Base-by-base conservation (phyloP, 2,888 invertebrate species). In the Noctua pronuba region DNA sequence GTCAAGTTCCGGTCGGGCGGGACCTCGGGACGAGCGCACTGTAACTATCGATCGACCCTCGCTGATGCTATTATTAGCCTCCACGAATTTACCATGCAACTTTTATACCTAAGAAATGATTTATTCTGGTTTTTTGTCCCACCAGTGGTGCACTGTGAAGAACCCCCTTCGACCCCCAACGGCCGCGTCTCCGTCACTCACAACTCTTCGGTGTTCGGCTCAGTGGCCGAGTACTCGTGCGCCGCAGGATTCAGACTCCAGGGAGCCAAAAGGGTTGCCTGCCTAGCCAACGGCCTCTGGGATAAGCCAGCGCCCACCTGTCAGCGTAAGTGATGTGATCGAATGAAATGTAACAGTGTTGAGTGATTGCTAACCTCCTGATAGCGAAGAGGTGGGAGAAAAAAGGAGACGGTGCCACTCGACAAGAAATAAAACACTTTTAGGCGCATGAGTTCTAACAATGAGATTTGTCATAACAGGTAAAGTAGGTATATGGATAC, bases 211-310 rank as follows among this genome's bases (percentile, higher is more conserved):
- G 93, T 96, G 4, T 98, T 97, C 88, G 98, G 98, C 62, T 97
- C 98, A 0, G 96, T 97, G 62, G 98, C 98, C 1, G 98, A 98
- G 90, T 99, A 98, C 92, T 96, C 97, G 11, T 99, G 99, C 91
- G 97, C 97, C 2, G 95, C 97, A 28, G 98, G 98, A 0, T 98
- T 97, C 93, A 97, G 96, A 80, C 94, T 99, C 75, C 96, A 97
- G 38, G 99, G 99, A 38, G 96, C 98, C 1, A 96, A 97, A 28
- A 96, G 97, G 70, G 96, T 98, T 52, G 97, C 97, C 41, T 99
- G 99, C 88, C 95, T 98, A 73, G 97, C 98, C 21, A 98, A 97
- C 69, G 99, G 99, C 0, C 97, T 98, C 79, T 99, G 99, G 97
- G 98, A 99, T 92, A 97, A 97, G 73, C 95, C 97, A 0, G 95